A percentile compares a stretch with the other conserved stretches of the same genome.
phyloP scores from a whole-genome alignment of 1,140 invertebrate species.

The Centruroides vittatus region DNA sequence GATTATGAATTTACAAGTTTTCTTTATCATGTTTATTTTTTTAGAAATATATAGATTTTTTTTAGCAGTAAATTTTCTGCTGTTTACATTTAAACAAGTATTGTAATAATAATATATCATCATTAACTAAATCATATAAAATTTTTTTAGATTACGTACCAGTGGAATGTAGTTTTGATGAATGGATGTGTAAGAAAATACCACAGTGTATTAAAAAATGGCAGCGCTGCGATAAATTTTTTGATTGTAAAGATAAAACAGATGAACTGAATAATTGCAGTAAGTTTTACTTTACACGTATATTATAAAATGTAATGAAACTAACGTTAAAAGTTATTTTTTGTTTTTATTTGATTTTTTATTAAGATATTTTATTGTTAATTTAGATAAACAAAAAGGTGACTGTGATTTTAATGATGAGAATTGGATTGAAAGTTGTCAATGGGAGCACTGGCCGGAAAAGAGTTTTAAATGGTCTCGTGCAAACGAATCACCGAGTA shows the following conservation, averaged over 20 bases:
- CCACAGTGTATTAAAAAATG: conserved; percentile 46
- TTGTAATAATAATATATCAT: no score
- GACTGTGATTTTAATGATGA: conserved; percentile 9
- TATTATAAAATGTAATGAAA: no score
- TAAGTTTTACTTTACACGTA: no score
- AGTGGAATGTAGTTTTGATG: conserved; percentile 25
- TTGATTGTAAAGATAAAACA: conserved; percentile 59
- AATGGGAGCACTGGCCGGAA: neutral
- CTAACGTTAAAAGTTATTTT: no score
- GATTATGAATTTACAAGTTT: no score
- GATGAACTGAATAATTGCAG: conserved; percentile 61
- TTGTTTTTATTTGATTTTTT: no score
- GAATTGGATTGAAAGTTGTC: conserved; percentile 2
- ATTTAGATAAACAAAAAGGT: conserved; percentile 1
- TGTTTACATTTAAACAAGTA: no score
- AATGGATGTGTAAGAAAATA: conserved; percentile 52
- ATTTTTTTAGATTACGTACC: conserved; percentile 1
- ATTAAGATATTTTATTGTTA: neutral
- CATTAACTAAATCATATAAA: no score
- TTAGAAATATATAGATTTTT: no score
- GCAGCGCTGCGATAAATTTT: conserved; percentile 53
- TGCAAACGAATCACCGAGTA: neutral
- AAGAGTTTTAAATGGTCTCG: conserved; percentile 6
- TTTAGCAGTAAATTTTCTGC: no score
- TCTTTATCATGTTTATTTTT: no score